A percentile compares a stretch with the other conserved stretches of the same genome.
phyloP scores from a whole-genome alignment of 2,113 vertebrate species.

The Procavia capensis region DNA sequence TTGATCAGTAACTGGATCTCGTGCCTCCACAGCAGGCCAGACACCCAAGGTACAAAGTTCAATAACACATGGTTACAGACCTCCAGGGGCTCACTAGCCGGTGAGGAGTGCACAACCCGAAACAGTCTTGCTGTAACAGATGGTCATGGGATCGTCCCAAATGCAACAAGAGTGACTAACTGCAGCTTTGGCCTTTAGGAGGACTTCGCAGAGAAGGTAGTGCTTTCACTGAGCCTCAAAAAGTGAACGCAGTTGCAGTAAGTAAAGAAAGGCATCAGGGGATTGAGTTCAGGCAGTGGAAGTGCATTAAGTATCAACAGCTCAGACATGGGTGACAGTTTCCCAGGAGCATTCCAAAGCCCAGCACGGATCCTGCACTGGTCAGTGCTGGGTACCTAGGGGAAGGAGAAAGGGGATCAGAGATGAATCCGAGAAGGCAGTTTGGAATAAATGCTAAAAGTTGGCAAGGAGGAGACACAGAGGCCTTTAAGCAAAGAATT shows the following conservation, averaged over 20 bases:
- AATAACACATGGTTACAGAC: background rate
- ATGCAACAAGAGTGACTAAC: background rate
- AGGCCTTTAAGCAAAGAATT: background rate
- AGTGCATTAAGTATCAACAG: background rate
- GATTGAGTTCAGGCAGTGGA: background rate
- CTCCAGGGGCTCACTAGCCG: background rate
- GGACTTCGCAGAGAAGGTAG: background rate
- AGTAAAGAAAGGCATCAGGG: background rate
- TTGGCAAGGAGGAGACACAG: background rate
- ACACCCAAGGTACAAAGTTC: background rate
- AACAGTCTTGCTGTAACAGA: background rate
- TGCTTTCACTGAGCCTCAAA: background rate
- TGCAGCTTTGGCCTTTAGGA: background rate
- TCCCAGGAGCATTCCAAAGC: background rate
- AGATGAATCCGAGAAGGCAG: background rate
- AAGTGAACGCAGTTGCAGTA: background rate
- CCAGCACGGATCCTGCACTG: background rate
- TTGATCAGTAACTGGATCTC: background rate
- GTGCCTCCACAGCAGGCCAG: background rate
- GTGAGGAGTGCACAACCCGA: background rate
- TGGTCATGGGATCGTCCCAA: background rate
- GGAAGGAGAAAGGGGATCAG: background rate
- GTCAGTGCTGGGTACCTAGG: background rate
- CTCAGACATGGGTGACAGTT: background rate
- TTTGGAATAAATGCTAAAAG: background rate